These are phyloP conservation scores for Parnassius glacialis DNA, from an alignment of 2,888 invertebrate genomes.

Conservation along the genomic window DNA sequence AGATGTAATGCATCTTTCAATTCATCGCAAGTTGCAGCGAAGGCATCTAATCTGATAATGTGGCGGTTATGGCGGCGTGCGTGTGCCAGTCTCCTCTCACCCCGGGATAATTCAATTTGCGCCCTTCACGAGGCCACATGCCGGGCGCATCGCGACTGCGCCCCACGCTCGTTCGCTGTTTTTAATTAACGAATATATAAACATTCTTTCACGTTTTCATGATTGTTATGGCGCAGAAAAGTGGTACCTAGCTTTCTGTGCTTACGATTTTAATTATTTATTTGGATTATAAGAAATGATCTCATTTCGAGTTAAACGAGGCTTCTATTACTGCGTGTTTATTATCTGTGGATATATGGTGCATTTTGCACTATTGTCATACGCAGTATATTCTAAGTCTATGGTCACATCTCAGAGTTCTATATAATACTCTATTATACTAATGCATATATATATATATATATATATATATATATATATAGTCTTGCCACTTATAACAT, in stretches of 20 bases:
- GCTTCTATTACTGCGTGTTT: too few relatives aligned
- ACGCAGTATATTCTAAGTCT: too few relatives aligned
- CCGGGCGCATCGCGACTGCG: conserved; percentile 34
- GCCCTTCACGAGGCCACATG: conserved; percentile 43
- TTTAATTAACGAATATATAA: conserved; percentile 53
- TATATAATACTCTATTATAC: too few relatives aligned
- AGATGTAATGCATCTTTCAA: conserved; percentile 29
- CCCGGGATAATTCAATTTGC: conserved; percentile 44
- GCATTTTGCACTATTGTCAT: too few relatives aligned
- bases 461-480: too few relatives aligned
- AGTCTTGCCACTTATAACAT: too few relatives aligned
- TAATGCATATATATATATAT: too few relatives aligned
- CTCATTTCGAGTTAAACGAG: too few relatives aligned
- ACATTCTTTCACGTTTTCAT: conserved; percentile 21
- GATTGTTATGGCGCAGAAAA: background rate
- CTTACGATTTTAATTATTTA: too few relatives aligned
- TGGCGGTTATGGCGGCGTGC: conserved; percentile 43
- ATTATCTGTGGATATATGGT: too few relatives aligned
- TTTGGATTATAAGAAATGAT: too few relatives aligned
- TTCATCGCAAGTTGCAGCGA: conserved; percentile 40
- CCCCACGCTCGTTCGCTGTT: conserved; percentile 48
- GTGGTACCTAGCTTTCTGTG: background rate
- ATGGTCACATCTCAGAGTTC: too few relatives aligned
- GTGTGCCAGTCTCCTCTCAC: conserved; percentile 34
- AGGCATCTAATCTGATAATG: conserved; percentile 51